Percentiles rank a stretch among this genome's conserved stretches.
These are phyloP conservation scores for Trichopoda pennipes DNA, from an alignment of 2,888 invertebrate species.

Conservation along the genomic window DNA sequence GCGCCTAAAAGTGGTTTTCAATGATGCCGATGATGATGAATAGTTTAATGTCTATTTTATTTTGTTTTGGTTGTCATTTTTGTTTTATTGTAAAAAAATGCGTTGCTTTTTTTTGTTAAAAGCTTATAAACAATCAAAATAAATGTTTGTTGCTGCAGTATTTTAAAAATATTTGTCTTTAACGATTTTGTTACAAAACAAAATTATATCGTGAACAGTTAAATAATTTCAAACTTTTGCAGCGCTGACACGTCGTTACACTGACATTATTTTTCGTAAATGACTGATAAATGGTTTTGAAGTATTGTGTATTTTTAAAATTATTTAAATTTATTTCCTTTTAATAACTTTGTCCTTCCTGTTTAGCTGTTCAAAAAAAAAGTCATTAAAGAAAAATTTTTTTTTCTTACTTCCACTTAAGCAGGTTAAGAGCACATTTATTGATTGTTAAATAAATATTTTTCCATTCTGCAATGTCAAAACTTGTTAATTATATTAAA, in stretches of 20 bases:
- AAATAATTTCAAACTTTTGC: not conserved
- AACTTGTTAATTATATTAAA: not conserved
- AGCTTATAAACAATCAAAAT: too few relatives aligned
- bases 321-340: too few relatives aligned
- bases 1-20: constrained; percentile 54
- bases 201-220: constrained; percentile 18
- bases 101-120: constrained; percentile 7
- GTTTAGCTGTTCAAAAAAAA: constrained; percentile 17
- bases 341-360: constrained; percentile 45
- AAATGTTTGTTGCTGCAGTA: not conserved
- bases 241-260: too few relatives aligned
- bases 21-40: constrained; percentile 37
- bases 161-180: constrained; percentile 2
- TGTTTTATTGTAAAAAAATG: constrained; percentile 18
- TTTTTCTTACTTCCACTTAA: constrained; percentile 23
- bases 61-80: constrained; percentile 14
- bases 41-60: constrained; percentile 11
- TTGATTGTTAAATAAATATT: not conserved
- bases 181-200: constrained; percentile 3
- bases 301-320: too few relatives aligned
- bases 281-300: too few relatives aligned
- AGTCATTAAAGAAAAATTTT: not conserved
- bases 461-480: constrained; percentile 25
- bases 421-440: constrained; percentile 11
- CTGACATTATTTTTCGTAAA: too few relatives aligned